phyloP scores from a whole-genome alignment of 1,140 invertebrate genomes.

The Lordiphosa stackelbergi region DNA sequence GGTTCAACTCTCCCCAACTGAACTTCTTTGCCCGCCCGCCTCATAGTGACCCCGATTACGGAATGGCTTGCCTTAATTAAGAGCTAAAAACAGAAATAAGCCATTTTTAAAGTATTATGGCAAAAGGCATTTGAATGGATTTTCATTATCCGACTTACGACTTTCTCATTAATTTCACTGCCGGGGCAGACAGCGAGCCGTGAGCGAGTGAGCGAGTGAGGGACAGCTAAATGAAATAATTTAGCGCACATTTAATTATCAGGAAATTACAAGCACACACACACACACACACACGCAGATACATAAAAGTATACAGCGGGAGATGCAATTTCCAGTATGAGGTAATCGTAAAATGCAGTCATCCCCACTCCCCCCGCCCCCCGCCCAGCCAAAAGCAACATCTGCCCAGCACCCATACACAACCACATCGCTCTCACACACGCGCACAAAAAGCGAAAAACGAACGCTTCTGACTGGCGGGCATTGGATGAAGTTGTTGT shows the following conservation, averaged over 20 bases:
- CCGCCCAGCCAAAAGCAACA: slow-evolving; percentile 2
- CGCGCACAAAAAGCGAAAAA: slow-evolving; percentile 45
- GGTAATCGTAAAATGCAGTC: slow-evolving; percentile 63
- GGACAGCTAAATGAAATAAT: slow-evolving; percentile 41
- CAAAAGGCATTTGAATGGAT: slow-evolving; percentile 36
- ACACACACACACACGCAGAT: slow-evolving; percentile 7
- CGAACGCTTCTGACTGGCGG: slow-evolving; percentile 73
- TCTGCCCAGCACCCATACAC: slow-evolving; percentile 6
- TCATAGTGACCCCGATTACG: slow-evolving; percentile 36
- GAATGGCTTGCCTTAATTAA: slow-evolving; percentile 44
- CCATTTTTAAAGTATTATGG: slow-evolving; percentile 4
- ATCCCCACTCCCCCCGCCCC: slow-evolving; percentile 4
- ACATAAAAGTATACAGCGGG: slow-evolving; percentile 13
- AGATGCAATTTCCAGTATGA: slow-evolving; percentile 63
- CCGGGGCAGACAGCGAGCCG: slow-evolving; percentile 9
- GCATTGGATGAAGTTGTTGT: slow-evolving; percentile 46
- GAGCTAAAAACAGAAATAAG: slow-evolving; percentile 22
- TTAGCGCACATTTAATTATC: slow-evolving; percentile 63
- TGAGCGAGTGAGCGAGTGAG: slow-evolving; percentile 5
- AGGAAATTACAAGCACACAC: slow-evolving; percentile 37
- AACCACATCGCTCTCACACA: slow-evolving; percentile 39
- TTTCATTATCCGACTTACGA: slow-evolving; percentile 43
- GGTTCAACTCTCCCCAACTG: too few species aligned
- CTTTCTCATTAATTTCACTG: slow-evolving; percentile 49
- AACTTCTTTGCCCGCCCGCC: not conserved